Evolutionary conservation across 2,888 invertebrate species (phyloP).

Genomic region (Leistus spinibarbis): DNA sequence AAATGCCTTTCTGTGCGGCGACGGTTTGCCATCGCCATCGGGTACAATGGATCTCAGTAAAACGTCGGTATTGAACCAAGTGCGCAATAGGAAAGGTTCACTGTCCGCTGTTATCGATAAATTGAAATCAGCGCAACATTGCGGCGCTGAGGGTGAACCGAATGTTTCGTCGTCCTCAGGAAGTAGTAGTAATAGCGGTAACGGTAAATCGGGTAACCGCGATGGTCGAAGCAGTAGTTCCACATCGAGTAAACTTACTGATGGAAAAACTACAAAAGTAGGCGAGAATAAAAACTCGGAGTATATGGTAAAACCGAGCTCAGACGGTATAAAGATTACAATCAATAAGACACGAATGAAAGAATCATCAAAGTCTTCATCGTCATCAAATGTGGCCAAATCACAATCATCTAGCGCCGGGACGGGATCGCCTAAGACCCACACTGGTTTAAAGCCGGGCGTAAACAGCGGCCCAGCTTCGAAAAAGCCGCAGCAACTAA

Average conservation of each 20-base stretch:
- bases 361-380: slow-evolving; percentile 63
- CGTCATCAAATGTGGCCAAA: slow-evolving; percentile 32
- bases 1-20: slow-evolving; percentile 45
- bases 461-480: slow-evolving; percentile 87
- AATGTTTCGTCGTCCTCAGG: slow-evolving; percentile 61
- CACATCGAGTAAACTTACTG: slow-evolving; percentile 50
- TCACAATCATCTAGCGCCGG: slow-evolving; percentile 56
- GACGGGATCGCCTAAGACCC: slow-evolving; percentile 76
- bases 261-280: slow-evolving; percentile 53
- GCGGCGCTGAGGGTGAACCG: slow-evolving; percentile 62
- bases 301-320: slow-evolving; percentile 88
- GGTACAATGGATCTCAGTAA: slow-evolving; percentile 65
- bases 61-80: slow-evolving; percentile 65
- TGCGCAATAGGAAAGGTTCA: slow-evolving; percentile 73
- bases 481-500: slow-evolving; percentile 72
- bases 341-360: slow-evolving; percentile 87
- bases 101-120: slow-evolving; percentile 89
- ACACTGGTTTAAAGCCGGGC: slow-evolving; percentile 82
- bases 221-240: slow-evolving; percentile 42
- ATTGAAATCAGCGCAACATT: slow-evolving; percentile 73
- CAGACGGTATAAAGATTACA: slow-evolving; percentile 88
- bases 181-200: slow-evolving; percentile 56
- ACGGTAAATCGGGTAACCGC: slow-evolving; percentile 48
- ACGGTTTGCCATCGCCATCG: slow-evolving; percentile 61
- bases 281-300: slow-evolving; percentile 73